phyloP scores from a whole-genome alignment of 2,113 vertebrate species.

The Theristicus caerulescens region DNA sequence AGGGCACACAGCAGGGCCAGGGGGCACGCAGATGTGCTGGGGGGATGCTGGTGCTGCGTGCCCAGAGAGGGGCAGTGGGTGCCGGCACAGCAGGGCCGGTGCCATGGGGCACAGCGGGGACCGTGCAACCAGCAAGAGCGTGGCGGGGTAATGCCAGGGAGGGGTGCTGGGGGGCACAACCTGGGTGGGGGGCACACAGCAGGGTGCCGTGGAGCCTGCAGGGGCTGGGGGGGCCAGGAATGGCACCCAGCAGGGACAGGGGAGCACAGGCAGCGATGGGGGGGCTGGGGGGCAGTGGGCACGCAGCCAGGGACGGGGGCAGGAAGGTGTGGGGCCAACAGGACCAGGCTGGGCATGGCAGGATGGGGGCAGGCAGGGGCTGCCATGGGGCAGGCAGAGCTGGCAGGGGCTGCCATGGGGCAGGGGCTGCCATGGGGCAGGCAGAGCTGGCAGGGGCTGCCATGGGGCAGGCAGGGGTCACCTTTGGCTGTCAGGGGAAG shows the following conservation, averaged over 20 bases:
- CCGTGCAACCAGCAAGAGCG: background rate
- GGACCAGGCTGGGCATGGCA: rapidly evolving
- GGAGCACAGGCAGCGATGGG: background rate
- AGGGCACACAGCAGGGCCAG: background rate
- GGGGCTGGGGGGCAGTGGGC: rapidly evolving
- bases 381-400: background rate
- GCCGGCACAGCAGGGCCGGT: background rate
- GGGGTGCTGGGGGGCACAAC: too few relatives aligned
- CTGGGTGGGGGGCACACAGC: background rate
- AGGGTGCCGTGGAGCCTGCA: rapidly evolving
- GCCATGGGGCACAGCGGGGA: background rate
- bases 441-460: too few relatives aligned
- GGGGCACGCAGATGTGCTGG: too few relatives aligned
- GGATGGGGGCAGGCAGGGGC: background rate
- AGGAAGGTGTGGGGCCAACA: too few relatives aligned
- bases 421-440: too few relatives aligned
- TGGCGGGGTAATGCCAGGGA: background rate
- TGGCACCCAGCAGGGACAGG: background rate
- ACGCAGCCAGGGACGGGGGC: background rate
- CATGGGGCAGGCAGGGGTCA: too few relatives aligned
- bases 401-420: too few relatives aligned
- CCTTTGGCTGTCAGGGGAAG: background rate
- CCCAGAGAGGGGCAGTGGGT: too few relatives aligned
- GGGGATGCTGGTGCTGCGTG: background rate
- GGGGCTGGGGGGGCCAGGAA: background rate